phyloP scores from a whole-genome alignment of 2,888 invertebrate genomes.

The Epinotia demarniana region DNA sequence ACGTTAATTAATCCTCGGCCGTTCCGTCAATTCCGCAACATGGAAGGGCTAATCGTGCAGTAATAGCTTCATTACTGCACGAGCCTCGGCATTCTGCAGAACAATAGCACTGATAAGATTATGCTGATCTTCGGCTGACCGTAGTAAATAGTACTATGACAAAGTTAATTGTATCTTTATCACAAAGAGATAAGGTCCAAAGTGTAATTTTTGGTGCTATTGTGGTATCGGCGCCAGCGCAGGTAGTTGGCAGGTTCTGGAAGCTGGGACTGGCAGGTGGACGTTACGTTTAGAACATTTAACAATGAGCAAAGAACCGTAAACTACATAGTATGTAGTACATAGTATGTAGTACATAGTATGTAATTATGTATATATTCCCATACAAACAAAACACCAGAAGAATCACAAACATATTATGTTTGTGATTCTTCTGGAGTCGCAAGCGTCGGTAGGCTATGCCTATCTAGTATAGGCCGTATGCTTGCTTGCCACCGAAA shows the following conservation, averaged over 20 bases:
- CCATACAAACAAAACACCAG: too few relatives aligned
- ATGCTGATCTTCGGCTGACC: slow-evolving; percentile 1
- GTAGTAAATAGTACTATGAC: not conserved
- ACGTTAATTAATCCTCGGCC: slow-evolving; percentile 33
- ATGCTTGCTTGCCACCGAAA: too few relatives aligned
- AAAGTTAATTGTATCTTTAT: not conserved
- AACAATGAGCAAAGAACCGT: not conserved
- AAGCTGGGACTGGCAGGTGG: not conserved
- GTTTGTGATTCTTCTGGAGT: too few relatives aligned
- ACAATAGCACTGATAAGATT: slow-evolving; percentile 30
- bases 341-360: too few relatives aligned
- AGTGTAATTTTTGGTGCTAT: not conserved
- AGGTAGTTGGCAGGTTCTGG: slow-evolving; percentile 8
- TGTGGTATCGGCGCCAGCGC: not conserved
- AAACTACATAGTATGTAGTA: too few relatives aligned
- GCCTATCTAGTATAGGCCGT: too few relatives aligned
- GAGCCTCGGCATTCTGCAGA: slow-evolving; percentile 8
- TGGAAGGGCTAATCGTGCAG: slow-evolving; percentile 4
- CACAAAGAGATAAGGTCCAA: not conserved
- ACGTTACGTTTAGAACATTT: not conserved
- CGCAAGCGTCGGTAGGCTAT: too few relatives aligned
- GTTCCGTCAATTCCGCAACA: slow-evolving; percentile 26
- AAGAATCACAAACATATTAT: too few relatives aligned
- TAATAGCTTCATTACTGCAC: slow-evolving; percentile 6
- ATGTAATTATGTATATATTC: too few relatives aligned